Percentiles rank a stretch among this genome's conserved stretches.
These are phyloP conservation scores for Alligator mississippiensis DNA, from an alignment of 2,113 vertebrate species.

Conservation along the genomic window DNA sequence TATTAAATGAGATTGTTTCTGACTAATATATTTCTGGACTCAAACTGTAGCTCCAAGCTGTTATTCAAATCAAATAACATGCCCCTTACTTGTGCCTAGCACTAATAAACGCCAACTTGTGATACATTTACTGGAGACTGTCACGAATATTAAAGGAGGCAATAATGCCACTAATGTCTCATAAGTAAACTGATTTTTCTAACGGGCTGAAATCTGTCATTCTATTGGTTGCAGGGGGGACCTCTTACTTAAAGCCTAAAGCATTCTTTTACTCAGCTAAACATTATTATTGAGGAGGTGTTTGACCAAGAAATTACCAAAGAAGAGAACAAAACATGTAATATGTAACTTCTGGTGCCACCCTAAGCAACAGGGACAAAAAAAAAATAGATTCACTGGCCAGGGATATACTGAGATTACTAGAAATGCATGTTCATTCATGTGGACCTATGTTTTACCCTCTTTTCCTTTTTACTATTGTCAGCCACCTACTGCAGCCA, in stretches of 20 bases:
- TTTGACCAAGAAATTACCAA: constrained; percentile 55
- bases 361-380: background rate
- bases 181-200: constrained; percentile 85
- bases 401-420: constrained; percentile 31
- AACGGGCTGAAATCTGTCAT: constrained; percentile 79
- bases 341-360: constrained; percentile 54
- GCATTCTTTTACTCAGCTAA: constrained; percentile 61
- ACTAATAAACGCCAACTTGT: constrained; percentile 99
- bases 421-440: constrained; percentile 28
- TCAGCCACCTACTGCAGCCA: constrained; percentile 39
- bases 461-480: background rate
- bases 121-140: constrained; percentile 94
- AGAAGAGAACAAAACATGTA: constrained; percentile 57
- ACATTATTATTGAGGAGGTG: constrained; percentile 58
- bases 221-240: constrained; percentile 53
- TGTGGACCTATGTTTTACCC: constrained; percentile 47
- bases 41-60: constrained; percentile 94
- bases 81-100: constrained; percentile 96
- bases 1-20: constrained; percentile 99
- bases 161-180: constrained; percentile 86
- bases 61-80: constrained; percentile 99
- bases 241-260: constrained; percentile 75
- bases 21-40: constrained; percentile 98
- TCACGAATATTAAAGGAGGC: constrained; percentile 88
- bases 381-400: constrained; percentile 24